phyloP scores from a whole-genome alignment of 1,140 invertebrate species.

The Drosophila elegans region DNA sequence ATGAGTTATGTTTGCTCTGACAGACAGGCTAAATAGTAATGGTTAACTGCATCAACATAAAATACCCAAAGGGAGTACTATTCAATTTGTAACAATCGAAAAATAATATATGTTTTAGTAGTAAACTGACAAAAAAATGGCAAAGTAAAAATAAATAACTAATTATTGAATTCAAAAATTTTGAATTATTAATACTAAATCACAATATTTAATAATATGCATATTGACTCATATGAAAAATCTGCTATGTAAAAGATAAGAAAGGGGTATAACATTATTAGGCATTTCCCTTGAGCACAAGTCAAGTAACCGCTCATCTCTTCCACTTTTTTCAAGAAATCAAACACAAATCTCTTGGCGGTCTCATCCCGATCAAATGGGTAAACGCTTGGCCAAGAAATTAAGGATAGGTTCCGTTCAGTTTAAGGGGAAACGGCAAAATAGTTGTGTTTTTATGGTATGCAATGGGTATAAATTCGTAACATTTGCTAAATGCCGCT shows the following conservation, averaged over 20 bases:
- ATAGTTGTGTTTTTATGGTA: conserved; percentile 63
- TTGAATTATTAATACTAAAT: too few relatives aligned
- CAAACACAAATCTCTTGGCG: neutral
- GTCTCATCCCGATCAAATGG: neutral
- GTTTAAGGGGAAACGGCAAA: conserved; percentile 1
- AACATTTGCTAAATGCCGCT: conserved; percentile 75
- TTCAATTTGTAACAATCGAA: too few relatives aligned
- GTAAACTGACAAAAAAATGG: too few relatives aligned
- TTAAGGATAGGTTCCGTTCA: conserved; percentile 7
- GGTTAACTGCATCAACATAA: too few relatives aligned
- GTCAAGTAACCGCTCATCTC: neutral
- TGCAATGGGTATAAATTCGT: conserved; percentile 62
- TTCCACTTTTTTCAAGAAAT: neutral
- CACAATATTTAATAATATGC: too few relatives aligned
- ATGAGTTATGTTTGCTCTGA: conserved; percentile 20
- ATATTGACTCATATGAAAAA: too few relatives aligned
- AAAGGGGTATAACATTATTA: too few relatives aligned
- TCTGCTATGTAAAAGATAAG: too few relatives aligned
- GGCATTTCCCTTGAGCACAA: neutral
- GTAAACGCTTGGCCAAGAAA: conserved; percentile 3
- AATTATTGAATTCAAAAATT: too few relatives aligned
- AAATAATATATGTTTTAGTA: too few relatives aligned
- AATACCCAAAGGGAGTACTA: too few relatives aligned
- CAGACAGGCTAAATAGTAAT: conserved; percentile 6
- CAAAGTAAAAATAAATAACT: too few relatives aligned